Conservation (phyloP, 2,797 vertebrate genomes). For the Peromyscus attwateri region DNA sequence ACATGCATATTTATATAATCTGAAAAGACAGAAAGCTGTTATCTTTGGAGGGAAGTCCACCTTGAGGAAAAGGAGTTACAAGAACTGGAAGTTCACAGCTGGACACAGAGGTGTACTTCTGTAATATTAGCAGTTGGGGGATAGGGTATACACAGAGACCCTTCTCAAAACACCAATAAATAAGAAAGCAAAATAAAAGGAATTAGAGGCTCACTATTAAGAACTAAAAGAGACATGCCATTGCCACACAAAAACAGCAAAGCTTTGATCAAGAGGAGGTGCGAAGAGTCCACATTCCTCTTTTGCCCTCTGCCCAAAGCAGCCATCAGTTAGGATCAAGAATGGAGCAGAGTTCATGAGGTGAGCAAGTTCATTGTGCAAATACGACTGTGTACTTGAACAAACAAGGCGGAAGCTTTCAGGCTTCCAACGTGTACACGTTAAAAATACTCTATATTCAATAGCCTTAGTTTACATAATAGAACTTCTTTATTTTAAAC, state of each 20-base stretch:
- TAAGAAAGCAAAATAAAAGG: neutral
- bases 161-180: neutral
- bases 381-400: neutral
- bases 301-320: neutral
- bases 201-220: neutral
- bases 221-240: neutral
- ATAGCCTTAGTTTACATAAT: neutral
- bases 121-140: neutral
- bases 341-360: neutral
- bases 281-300: neutral
- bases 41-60: neutral
- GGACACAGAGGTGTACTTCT: neutral
- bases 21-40: neutral
- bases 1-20: neutral
- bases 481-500: neutral
- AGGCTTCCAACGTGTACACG: neutral
- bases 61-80: neutral
- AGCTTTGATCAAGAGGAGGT: neutral
- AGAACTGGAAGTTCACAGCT: neutral
- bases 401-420: neutral
- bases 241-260: neutral
- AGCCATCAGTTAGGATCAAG: neutral
- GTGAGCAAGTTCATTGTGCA: neutral
- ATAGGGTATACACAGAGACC: neutral
- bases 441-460: slow-evolving; percentile 1